A percentile compares a stretch with the other conserved stretches of the same genome.
Evolutionary conservation across 2,113 vertebrate genomes (phyloP).

Genomic region (Tyto alba): DNA sequence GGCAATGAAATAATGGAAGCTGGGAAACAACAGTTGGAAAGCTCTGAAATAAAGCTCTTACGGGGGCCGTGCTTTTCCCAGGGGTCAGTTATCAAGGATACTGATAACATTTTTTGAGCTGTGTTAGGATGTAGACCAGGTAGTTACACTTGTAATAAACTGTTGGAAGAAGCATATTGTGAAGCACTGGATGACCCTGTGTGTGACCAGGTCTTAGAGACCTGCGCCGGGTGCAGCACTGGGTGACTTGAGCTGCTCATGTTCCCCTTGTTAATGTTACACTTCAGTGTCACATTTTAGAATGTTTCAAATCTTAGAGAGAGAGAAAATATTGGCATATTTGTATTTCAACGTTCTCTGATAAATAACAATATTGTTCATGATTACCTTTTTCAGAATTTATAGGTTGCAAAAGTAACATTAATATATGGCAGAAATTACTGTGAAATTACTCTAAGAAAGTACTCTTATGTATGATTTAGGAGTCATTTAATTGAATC

Average conservation of each 20-base stretch:
- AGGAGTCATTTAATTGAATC: neutral
- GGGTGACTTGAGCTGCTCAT: neutral
- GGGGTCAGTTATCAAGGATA: neutral
- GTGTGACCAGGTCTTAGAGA: neutral
- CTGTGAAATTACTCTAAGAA: neutral
- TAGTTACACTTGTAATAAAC: neutral
- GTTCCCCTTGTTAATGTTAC: neutral
- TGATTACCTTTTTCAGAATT: neutral
- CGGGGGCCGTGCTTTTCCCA: neutral
- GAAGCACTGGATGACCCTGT: neutral
- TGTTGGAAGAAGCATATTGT: neutral
- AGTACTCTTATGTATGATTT: neutral
- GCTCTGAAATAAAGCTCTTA: neutral
- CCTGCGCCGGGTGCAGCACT: rapidly evolving
- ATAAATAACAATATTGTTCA: neutral
- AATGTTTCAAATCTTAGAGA: neutral
- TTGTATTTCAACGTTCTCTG: neutral
- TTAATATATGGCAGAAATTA: neutral
- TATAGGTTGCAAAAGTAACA: neutral
- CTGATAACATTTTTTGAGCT: neutral
- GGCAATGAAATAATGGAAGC: conserved; percentile 30
- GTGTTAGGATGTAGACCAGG: neutral
- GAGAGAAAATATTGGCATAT: neutral
- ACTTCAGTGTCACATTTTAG: rapidly evolving
- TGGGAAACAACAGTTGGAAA: neutral